phyloP scores from a whole-genome alignment of 2,888 invertebrate species.

The Tanypteryx hageni region DNA sequence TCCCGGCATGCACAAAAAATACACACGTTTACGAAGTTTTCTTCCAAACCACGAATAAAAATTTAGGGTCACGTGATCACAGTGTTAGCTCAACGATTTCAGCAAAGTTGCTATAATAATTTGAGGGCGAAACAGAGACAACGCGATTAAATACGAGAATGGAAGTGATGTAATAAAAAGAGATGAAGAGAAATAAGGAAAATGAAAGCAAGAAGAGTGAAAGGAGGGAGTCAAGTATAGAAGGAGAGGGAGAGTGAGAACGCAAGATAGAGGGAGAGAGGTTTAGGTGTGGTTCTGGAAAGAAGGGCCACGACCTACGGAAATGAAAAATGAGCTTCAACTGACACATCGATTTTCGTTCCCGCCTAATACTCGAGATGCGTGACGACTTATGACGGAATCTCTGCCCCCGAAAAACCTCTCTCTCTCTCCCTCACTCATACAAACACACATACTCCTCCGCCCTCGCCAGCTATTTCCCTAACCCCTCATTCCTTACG shows the following conservation, averaged over 20 bases:
- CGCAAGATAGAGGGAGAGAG: background rate
- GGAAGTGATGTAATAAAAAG: too few relatives aligned
- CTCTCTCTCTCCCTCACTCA: background rate
- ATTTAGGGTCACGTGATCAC: too few relatives aligned
- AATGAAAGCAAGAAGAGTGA: background rate
- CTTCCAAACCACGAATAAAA: too few relatives aligned
- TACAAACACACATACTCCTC: background rate
- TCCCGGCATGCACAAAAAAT: too few relatives aligned
- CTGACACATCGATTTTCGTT: conserved; percentile 62
- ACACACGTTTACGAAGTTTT: too few relatives aligned
- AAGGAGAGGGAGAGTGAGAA: background rate
- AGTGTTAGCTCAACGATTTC: too few relatives aligned
- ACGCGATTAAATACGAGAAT: too few relatives aligned
- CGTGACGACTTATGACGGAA: conserved; percentile 63
- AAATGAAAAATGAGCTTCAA: conserved; percentile 54
- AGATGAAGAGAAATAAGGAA: background rate
- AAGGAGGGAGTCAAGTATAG: background rate
- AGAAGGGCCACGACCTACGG: background rate
- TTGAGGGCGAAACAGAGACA: too few relatives aligned
- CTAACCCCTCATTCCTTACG: background rate
- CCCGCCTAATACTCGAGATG: conserved; percentile 48
- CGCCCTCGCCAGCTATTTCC: background rate
- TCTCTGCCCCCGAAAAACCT: conserved; percentile 51
- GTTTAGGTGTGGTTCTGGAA: conserved; percentile 25
- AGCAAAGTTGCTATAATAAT: too few relatives aligned